Conservation (phyloP, 2,888 invertebrate species). For the Blastobasis lacticolella region DNA sequence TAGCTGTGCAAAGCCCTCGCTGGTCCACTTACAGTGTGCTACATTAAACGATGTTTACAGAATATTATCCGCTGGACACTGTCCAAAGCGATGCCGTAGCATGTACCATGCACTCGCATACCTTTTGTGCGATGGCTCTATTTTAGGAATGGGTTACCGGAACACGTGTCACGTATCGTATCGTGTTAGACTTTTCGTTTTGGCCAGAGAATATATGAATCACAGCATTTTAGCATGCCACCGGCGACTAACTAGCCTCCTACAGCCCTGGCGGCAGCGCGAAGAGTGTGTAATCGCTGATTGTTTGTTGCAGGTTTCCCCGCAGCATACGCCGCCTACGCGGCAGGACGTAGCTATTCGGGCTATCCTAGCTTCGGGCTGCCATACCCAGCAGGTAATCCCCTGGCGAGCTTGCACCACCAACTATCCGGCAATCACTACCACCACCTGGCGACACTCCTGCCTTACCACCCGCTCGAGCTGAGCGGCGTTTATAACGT, state of each 20-base stretch:
- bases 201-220: conserved; percentile 30
- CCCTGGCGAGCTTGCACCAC: conserved; percentile 86
- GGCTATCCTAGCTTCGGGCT: conserved; percentile 98
- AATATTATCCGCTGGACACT: conserved; percentile 59
- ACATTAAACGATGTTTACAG: conserved; percentile 62
- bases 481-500: conserved; percentile 79
- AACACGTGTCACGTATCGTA: conserved; percentile 42
- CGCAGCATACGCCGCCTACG: conserved; percentile 96
- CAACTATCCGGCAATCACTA: conserved; percentile 77
- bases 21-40: conserved; percentile 46
- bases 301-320: conserved; percentile 87
- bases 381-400: conserved; percentile 97
- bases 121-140: conserved; percentile 59
- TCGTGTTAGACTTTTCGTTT: conserved; percentile 28
- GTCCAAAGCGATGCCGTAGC: conserved; percentile 61
- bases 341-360: conserved; percentile 96
- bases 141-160: conserved; percentile 54
- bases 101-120: conserved; percentile 45
- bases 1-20: conserved; percentile 35
- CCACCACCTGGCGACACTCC: conserved; percentile 77
- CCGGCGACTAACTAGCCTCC: too few relatives aligned
- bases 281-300: conserved; percentile 8
- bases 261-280: too few relatives aligned
- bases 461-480: conserved; percentile 80
- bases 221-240: conserved; percentile 6